Conservation (phyloP, 2,888 invertebrate species). For the Leptinotarsa rubiginosa region DNA sequence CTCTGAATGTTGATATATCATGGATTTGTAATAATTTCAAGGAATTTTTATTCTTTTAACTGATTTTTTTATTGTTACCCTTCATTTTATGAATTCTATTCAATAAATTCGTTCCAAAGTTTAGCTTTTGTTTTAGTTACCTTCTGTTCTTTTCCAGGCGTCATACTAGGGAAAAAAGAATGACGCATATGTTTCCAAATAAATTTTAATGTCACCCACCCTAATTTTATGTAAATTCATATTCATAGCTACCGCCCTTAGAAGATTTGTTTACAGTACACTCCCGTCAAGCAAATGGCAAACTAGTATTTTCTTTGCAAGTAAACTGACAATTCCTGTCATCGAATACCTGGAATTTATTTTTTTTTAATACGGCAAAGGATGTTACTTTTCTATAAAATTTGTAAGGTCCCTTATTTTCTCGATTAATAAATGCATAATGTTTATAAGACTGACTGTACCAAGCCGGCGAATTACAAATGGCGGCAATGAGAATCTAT, state of each 20-base stretch:
- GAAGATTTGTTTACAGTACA: constrained; percentile 59
- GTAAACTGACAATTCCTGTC: too few species aligned
- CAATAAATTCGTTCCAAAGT: background rate
- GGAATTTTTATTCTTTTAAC: background rate
- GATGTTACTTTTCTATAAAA: constrained; percentile 14
- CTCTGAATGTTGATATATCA: constrained; percentile 15
- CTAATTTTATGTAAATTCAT: constrained; percentile 58
- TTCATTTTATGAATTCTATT: background rate
- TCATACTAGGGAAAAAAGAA: constrained; percentile 2
- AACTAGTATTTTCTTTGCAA: constrained; percentile 16
- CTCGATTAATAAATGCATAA: constrained; percentile 15
- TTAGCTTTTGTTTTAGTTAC: background rate
- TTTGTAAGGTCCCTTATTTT: too few species aligned
- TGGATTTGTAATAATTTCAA: background rate
- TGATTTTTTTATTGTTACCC: background rate
- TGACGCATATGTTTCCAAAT: constrained; percentile 23
- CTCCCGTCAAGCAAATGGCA: constrained; percentile 36
- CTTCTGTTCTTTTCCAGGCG: background rate
- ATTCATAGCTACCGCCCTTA: constrained; percentile 56
- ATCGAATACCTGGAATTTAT: too few species aligned
- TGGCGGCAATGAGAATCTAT: constrained; percentile 63
- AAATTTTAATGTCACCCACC: constrained; percentile 52
- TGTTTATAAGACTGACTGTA: constrained; percentile 56
- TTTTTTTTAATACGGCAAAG: constrained; percentile 1
- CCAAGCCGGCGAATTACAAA: constrained; percentile 64